phyloP scores from a whole-genome alignment of 1,140 invertebrate species.

The Chlorops oryzae region DNA sequence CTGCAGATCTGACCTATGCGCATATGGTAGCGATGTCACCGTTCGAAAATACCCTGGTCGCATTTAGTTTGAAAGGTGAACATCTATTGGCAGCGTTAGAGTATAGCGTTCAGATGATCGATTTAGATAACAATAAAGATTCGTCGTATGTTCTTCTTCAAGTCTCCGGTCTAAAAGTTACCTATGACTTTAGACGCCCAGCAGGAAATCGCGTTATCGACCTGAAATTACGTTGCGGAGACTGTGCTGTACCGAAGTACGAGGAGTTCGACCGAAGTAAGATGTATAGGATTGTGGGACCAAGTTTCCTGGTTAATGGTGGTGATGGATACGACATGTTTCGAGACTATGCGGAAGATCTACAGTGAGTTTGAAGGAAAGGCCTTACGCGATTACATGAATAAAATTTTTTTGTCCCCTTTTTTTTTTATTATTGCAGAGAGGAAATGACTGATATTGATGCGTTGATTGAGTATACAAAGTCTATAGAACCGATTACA shows the following conservation, averaged over 20 bases:
- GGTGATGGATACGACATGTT: slow-evolving; percentile 58
- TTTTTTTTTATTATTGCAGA: slow-evolving; percentile 17
- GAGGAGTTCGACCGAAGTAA: slow-evolving; percentile 49
- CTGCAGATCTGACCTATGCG: slow-evolving; percentile 58
- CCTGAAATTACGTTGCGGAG: slow-evolving; percentile 55
- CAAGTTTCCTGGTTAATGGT: slow-evolving; percentile 59
- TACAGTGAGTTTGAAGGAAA: slow-evolving; percentile 28
- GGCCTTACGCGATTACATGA: too few species aligned
- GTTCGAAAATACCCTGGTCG: slow-evolving; percentile 64
- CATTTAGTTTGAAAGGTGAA: slow-evolving; percentile 58
- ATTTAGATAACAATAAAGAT: slow-evolving; percentile 38
- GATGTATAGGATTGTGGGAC: slow-evolving; percentile 58
- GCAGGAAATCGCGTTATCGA: slow-evolving; percentile 54
- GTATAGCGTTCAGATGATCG: slow-evolving; percentile 49
- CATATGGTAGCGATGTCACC: slow-evolving; percentile 61
- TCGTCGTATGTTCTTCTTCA: slow-evolving; percentile 57
- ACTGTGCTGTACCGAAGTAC: slow-evolving; percentile 61
- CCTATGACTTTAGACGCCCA: slow-evolving; percentile 52
- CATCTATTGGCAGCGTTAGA: slow-evolving; percentile 59
- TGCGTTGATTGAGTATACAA: slow-evolving; percentile 29
- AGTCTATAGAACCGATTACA: slow-evolving; percentile 20
- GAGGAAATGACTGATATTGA: slow-evolving; percentile 30
- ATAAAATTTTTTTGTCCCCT: neutral
- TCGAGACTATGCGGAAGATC: slow-evolving; percentile 24
- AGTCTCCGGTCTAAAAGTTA: slow-evolving; percentile 51